These are phyloP conservation scores for Pecten maximus DNA, from an alignment of 2,888 invertebrate genomes.

Conservation along the genomic window DNA sequence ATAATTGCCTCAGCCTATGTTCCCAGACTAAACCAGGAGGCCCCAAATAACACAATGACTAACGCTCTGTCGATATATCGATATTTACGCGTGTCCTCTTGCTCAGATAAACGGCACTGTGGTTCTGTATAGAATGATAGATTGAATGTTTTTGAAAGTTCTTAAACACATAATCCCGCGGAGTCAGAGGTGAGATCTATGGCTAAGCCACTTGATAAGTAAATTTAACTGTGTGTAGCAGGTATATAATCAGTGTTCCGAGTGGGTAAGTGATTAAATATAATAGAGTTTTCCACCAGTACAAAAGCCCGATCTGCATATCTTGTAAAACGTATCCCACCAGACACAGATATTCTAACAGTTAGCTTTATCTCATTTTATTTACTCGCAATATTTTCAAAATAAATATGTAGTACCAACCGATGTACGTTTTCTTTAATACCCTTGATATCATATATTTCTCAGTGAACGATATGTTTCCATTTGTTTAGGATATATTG, in stretches of 20 bases:
- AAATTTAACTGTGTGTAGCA: neutral
- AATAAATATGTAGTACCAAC: neutral
- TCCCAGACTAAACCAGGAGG: neutral
- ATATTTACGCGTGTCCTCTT: conserved; percentile 4
- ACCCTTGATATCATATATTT: neutral
- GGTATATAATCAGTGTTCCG: conserved; percentile 13
- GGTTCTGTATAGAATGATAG: neutral
- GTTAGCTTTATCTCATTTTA: neutral
- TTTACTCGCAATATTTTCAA: neutral
- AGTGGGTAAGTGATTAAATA: neutral
- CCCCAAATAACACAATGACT: neutral
- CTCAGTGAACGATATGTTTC: neutral
- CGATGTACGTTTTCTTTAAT: neutral
- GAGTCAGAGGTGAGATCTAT: conserved; percentile 21
- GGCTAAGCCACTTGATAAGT: conserved; percentile 18
- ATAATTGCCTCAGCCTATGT: neutral
- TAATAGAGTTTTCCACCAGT: neutral
- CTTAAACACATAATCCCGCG: neutral
- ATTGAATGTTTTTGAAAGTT: conserved; percentile 20
- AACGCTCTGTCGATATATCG: conserved; percentile 1
- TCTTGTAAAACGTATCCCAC: conserved; percentile 25
- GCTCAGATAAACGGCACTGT: neutral
- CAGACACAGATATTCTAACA: neutral
- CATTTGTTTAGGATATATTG: neutral
- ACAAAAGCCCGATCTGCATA: conserved; percentile 6